phyloP scores from a whole-genome alignment of 92 coral and sea anemone genomes.

The Montipora capitata region DNA sequence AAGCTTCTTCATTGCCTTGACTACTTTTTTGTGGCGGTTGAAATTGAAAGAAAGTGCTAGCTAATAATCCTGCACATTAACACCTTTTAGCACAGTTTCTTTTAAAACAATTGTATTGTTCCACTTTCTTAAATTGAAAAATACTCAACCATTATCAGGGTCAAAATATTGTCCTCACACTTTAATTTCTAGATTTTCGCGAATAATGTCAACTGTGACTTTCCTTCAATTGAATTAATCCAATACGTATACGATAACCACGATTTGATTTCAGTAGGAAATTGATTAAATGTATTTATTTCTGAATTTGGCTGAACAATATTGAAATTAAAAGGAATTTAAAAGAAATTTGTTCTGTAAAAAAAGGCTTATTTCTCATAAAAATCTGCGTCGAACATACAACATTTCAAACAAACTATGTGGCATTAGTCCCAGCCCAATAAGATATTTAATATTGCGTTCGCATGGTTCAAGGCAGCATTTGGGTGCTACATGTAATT shows the following conservation, averaged over 20 bases:
- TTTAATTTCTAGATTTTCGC: neutral
- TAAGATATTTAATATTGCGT: neutral
- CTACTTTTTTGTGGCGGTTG: neutral
- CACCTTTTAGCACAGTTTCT: slow-evolving; percentile 16
- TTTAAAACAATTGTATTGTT: slow-evolving; percentile 6
- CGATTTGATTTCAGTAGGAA: no score
- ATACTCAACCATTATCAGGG: slow-evolving; percentile 13
- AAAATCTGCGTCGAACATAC: neutral
- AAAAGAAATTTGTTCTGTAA: no score
- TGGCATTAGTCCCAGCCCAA: neutral
- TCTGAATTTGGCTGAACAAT: no score
- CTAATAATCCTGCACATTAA: neutral
- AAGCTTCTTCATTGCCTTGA: slow-evolving; percentile 19
- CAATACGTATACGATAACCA: no score
- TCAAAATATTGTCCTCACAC: neutral
- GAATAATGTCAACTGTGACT: neutral
- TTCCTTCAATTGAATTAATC: neutral
- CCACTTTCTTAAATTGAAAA: neutral
- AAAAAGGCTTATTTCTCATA: no score
- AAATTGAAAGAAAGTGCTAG: neutral
- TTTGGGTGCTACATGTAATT: no score
- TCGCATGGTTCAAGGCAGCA: no score
- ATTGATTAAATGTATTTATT: no score
- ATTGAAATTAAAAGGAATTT: no score
- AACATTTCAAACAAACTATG: neutral